Conservation (phyloP, 2,797 vertebrate species). For the Lagorchestes hirsutus region DNA sequence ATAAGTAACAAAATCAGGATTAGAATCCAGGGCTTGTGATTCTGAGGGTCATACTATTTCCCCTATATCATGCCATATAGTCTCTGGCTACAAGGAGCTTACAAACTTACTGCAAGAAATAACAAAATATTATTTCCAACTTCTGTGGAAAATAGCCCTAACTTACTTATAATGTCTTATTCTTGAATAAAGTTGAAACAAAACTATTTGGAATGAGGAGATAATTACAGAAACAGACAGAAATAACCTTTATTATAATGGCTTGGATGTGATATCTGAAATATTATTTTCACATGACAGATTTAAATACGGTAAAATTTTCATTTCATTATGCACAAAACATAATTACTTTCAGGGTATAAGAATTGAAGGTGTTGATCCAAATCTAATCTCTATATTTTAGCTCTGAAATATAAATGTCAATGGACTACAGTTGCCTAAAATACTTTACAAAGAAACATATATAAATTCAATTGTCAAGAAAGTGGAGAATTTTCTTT, state of each 20-base stretch:
- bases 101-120: not conserved
- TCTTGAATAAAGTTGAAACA: conserved; percentile 58
- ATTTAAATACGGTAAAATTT: conserved; percentile 77
- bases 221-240: not conserved
- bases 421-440: conserved; percentile 70
- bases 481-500: conserved; percentile 10
- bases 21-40: not conserved
- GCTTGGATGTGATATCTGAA: conserved; percentile 45
- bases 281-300: conserved; percentile 26
- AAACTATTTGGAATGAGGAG: conserved; percentile 44
- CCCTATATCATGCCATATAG: not conserved
- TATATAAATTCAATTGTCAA: not conserved
- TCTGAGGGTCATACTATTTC: not conserved
- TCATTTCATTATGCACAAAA: conserved; percentile 78
- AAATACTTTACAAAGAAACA: conserved; percentile 22
- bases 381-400: conserved; percentile 83
- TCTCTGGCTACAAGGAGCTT: not conserved
- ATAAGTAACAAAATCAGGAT: not conserved
- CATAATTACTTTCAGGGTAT: conserved; percentile 84
- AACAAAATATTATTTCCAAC: conserved; percentile 35
- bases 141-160: conserved; percentile 35
- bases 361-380: conserved; percentile 84
- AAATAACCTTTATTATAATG: conserved; percentile 49
- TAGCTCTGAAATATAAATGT: conserved; percentile 84
- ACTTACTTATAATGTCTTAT: conserved; percentile 54